Evolutionary conservation across 30 jellyfish, hydroid and myxozoan genomes (phyloP).

Genomic region (Cassiopea xamachana): DNA sequence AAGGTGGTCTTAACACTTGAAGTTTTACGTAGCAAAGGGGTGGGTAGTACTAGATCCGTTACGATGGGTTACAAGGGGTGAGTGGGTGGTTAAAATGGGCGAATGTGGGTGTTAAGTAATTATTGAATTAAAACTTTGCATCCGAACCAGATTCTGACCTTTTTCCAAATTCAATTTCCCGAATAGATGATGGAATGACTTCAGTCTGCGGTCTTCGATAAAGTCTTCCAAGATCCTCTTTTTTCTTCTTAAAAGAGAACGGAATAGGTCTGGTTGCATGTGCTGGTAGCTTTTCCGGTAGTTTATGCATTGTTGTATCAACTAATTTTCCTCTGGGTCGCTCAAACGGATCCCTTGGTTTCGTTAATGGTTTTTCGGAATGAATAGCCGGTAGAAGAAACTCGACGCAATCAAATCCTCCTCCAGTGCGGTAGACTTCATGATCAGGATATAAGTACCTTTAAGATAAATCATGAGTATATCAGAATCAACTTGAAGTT

Average conservation of each 20-base stretch:
- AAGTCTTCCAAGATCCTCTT: neutral
- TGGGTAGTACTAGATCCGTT: too few species aligned
- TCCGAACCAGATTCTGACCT: neutral
- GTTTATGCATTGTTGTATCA: constrained; percentile 46
- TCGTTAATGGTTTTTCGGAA: constrained; percentile 41
- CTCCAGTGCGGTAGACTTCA: constrained; percentile 78
- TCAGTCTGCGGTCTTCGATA: constrained; percentile 12
- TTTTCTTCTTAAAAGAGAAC: constrained; percentile 2
- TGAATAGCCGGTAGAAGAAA: constrained; percentile 39
- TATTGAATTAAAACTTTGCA: too few species aligned
- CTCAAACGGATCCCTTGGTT: constrained; percentile 55
- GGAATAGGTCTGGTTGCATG: constrained; percentile 15
- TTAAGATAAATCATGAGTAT: neutral
- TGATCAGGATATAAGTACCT: constrained; percentile 69
- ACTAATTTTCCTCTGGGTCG: constrained; percentile 44
- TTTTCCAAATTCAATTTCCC: constrained; percentile 10
- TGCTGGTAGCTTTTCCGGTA: constrained; percentile 26
- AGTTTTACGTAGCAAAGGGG: too few species aligned
- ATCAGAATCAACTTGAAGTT: too few species aligned
- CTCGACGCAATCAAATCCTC: constrained; percentile 61
- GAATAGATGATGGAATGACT: neutral
- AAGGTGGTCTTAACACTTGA: too few species aligned
- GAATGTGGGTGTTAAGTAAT: too few species aligned
- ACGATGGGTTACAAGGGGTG: too few species aligned
- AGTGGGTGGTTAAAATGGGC: too few species aligned